A percentile compares a stretch with the other conserved stretches of the same genome.
Evolutionary conservation across 2,113 vertebrate species (phyloP).

Genomic region (Protobothrops mucrosquamatus): DNA sequence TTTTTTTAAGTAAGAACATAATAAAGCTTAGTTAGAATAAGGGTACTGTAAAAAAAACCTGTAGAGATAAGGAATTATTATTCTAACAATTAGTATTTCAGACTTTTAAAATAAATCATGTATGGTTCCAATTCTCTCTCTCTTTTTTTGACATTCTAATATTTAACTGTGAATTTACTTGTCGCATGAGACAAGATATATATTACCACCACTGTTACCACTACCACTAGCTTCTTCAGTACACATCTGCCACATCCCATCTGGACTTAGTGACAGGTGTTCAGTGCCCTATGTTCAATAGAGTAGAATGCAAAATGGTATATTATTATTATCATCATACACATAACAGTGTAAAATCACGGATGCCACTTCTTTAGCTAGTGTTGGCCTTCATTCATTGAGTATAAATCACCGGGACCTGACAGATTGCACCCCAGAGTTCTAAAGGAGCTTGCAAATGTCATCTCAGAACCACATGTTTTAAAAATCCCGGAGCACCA

Average conservation of each 20-base stretch:
- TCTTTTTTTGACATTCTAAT: not conserved
- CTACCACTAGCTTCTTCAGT: not conserved
- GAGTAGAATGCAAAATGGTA: not conserved
- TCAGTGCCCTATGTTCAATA: not conserved
- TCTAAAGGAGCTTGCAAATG: too few species aligned
- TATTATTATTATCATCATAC: not conserved
- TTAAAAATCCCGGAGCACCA: too few species aligned
- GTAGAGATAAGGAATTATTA: slow-evolving; percentile 45
- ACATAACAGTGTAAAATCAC: not conserved
- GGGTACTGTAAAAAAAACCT: slow-evolving; percentile 48
- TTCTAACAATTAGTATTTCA: slow-evolving; percentile 46
- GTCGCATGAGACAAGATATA: not conserved
- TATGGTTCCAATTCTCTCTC: slow-evolving; percentile 45
- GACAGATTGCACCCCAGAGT: too few species aligned
- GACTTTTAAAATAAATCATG: slow-evolving; percentile 58
- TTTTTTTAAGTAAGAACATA: slow-evolving; percentile 6
- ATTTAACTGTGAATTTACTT: not conserved
- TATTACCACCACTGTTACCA: not conserved
- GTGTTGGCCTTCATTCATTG: not conserved
- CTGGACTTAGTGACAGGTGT: not conserved
- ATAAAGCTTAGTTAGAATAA: slow-evolving; percentile 10
- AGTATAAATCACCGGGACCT: too few species aligned
- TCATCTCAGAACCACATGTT: too few species aligned
- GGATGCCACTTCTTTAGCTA: not conserved
- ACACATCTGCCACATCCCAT: not conserved